Percentiles rank a stretch among this genome's conserved stretches.
Conservation (phyloP, 23 tunicate genomes). For the Trididemnum nubilum region DNA sequence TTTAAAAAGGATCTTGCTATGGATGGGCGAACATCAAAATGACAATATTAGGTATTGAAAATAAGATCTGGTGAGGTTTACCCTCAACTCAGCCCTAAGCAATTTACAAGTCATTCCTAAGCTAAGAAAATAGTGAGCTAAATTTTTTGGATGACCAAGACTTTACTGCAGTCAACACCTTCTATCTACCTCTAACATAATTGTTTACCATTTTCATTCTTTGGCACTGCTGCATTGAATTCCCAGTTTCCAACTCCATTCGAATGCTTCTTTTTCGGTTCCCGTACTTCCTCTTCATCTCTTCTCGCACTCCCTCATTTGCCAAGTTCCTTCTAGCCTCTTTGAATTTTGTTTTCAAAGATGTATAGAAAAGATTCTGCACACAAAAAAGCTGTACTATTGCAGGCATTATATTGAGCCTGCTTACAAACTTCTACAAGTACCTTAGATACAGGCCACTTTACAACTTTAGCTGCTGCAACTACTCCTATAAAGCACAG, state of each 20-base stretch:
- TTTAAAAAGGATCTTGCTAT: not conserved
- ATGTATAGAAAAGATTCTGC: not conserved
- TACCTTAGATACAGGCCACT: too few relatives aligned
- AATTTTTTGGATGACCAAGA: not conserved
- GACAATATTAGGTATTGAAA: not conserved
- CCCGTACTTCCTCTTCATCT: constrained; percentile 2
- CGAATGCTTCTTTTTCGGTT: not conserved
- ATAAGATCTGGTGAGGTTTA: not conserved
- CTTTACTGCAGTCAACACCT: not conserved
- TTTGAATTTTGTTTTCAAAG: not conserved
- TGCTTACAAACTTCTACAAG: too few relatives aligned
- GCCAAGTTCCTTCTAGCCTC: constrained; percentile 3
- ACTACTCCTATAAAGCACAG: too few relatives aligned
- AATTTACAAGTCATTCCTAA: not conserved
- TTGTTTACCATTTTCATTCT: not conserved
- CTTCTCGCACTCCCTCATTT: not conserved
- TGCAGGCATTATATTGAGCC: not conserved
- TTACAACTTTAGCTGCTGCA: too few relatives aligned
- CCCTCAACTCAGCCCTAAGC: not conserved
- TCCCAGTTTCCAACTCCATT: not conserved
- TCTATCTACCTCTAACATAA: not conserved
- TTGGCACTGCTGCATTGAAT: constrained; percentile 1
- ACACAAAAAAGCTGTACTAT: not conserved
- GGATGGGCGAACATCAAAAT: not conserved
- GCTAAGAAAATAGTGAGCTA: too few relatives aligned